Percentiles rank a stretch among this genome's conserved stretches.
Evolutionary conservation across 1,140 invertebrate genomes (phyloP).

Genomic region (Teleogryllus occipitalis): DNA sequence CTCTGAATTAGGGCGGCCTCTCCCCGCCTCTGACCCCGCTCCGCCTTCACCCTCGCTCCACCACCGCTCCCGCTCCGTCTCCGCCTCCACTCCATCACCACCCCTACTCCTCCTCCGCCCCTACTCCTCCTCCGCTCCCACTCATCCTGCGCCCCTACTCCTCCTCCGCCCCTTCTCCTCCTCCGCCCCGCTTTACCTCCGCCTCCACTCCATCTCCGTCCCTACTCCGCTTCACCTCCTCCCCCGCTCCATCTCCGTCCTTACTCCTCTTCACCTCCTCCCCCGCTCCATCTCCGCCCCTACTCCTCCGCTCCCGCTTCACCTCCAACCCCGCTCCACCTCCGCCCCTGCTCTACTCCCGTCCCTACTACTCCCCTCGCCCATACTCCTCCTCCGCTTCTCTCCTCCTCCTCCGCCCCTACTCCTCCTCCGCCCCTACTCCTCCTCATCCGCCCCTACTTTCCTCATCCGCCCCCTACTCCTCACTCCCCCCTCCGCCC

Average conservation of each 20-base stretch:
- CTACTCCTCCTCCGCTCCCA: neutral
- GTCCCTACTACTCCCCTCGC: neutral
- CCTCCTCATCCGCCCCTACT: neutral
- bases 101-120: neutral
- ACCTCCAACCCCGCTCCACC: too few species aligned
- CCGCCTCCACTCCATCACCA: neutral
- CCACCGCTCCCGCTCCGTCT: neutral
- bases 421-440: neutral
- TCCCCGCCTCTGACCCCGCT: neutral
- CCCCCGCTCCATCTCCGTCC: neutral
- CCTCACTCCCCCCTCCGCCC: neutral
- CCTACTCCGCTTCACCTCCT: too few species aligned
- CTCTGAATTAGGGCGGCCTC: too few species aligned
- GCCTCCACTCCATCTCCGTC: too few species aligned
- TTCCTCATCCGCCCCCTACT: neutral
- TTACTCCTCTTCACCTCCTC: neutral
- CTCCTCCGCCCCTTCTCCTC: neutral
- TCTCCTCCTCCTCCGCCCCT: neutral
- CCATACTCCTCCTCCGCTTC: neutral
- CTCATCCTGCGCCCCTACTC: neutral
- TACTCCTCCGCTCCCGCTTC: too few species aligned
- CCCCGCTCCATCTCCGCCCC: neutral
- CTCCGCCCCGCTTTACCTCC: too few species aligned
- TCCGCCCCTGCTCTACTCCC: conserved; percentile 14
- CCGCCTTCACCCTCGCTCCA: neutral